Percentiles rank a stretch among this genome's conserved stretches.
These are phyloP conservation scores for Falco punctatus DNA, from an alignment of 2,113 vertebrate species.

Conservation along the genomic window DNA sequence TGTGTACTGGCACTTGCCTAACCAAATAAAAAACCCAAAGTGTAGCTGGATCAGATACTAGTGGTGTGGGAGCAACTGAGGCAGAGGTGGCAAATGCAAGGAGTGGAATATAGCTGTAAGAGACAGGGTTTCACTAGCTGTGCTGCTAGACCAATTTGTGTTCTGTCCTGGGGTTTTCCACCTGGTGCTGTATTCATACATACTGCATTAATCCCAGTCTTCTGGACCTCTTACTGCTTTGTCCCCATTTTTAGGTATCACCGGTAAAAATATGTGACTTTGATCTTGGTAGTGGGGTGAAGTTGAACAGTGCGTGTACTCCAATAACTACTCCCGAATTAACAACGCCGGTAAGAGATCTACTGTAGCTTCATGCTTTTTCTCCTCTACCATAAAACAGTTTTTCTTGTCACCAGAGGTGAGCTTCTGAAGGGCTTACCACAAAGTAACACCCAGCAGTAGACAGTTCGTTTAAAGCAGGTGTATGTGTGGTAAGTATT, in stretches of 20 bases:
- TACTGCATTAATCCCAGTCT: not conserved
- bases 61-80: not conserved
- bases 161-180: not conserved
- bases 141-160: not conserved
- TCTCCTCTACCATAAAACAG: not conserved
- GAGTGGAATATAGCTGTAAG: not conserved
- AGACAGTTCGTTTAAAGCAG: not conserved
- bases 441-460: not conserved
- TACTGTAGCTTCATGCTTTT: not conserved
- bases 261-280: constrained; percentile 99
- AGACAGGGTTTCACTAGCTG: not conserved
- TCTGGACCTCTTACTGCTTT: not conserved
- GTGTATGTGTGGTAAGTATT: not conserved
- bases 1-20: not conserved
- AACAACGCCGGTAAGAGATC: constrained; percentile 88
- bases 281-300: constrained; percentile 94
- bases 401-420: not conserved
- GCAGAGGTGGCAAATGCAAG: not conserved
- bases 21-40: not conserved
- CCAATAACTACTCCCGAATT: constrained; percentile 95
- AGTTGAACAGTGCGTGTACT: constrained; percentile 92
- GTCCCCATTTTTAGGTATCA: constrained; percentile 80
- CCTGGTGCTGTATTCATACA: not conserved
- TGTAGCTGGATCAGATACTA: not conserved
- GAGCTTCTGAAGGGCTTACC: not conserved